Evolutionary conservation across 2,888 invertebrate species (phyloP).

Genomic region (Eueremaeus valkanovi): DNA sequence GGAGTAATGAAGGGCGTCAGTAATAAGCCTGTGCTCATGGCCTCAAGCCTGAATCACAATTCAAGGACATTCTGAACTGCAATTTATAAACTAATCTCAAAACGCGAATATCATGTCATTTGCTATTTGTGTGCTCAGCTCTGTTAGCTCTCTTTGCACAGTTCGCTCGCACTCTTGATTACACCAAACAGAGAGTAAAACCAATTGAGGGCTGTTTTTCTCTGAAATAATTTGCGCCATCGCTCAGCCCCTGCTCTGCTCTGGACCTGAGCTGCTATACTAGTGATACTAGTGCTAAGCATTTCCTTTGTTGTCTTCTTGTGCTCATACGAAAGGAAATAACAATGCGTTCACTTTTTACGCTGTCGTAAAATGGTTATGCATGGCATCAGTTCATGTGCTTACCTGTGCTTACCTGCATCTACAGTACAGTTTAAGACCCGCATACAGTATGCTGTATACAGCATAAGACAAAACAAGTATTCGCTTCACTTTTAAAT

Average conservation of each 20-base stretch:
- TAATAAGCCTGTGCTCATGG: slow-evolving; percentile 19
- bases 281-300: too few relatives aligned
- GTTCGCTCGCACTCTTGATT: not conserved
- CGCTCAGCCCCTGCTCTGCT: not conserved
- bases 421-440: not conserved
- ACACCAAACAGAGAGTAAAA: not conserved
- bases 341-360: slow-evolving; percentile 30
- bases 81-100: slow-evolving; percentile 31
- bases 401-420: not conserved
- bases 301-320: slow-evolving; percentile 22
- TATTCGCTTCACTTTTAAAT: too few relatives aligned
- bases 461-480: not conserved
- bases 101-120: slow-evolving; percentile 36
- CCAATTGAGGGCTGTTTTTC: slow-evolving; percentile 7
- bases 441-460: not conserved
- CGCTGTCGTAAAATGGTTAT: slow-evolving; percentile 3
- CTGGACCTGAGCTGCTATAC: too few relatives aligned
- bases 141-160: not conserved
- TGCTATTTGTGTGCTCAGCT: not conserved
- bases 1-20: slow-evolving; percentile 26
- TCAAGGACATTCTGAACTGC: slow-evolving; percentile 21
- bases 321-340: slow-evolving; percentile 25
- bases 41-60: slow-evolving; percentile 21
- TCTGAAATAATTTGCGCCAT: slow-evolving; percentile 29
- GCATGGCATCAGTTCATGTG: not conserved